Evolutionary conservation across 2,888 invertebrate species (phyloP), one percentile per base, ranked within the genome.

Genomic region (Latheticus oryzae): DNA sequence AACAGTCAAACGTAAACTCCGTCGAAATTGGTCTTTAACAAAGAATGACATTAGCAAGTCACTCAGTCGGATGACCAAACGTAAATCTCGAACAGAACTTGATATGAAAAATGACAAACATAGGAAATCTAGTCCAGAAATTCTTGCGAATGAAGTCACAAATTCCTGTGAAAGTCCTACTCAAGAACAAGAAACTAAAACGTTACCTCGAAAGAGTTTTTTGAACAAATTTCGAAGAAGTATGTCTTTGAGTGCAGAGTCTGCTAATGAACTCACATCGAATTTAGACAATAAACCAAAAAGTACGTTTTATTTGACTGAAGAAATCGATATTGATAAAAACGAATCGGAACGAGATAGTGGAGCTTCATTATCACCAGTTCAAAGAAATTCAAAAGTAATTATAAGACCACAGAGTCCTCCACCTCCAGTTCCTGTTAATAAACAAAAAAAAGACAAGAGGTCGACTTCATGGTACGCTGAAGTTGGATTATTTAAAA

Each of bases 261-360:
- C 82, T 13, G 81, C 82, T 33, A 68, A 73, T 1, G 83, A 83
- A n/a, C 78, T 83, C 26, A 82, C 83, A 0, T 81, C 81, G 26
- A 70, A 61, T 61, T 59, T 72, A 21, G 65, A 54, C 33, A 66
- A 62, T 33, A 74, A 74, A 62, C 69, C 86, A 0, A 85, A 86
- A 62, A 89, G 89, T 38, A 89, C 88, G 0, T 90, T 90, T 75
- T 90, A 90, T 70, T 75, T 89, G 65, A 87, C 87, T 38, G 86
- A 88, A 62, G 83, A 86, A 0, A 84, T 85, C 66, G 85, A 87
- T 66, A 81, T 85, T 1, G 87, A 87, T 70, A 62, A 57, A 3
- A 50, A 37, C 9, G 81, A 42, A 32, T 35, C 55, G 16, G 63
- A 76, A 79, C 79, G 56, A 76, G 73, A 76, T 1, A 75, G 76